Base-by-base conservation (phyloP, 2,797 vertebrate species). In the Dermochelys coriacea region DNA sequence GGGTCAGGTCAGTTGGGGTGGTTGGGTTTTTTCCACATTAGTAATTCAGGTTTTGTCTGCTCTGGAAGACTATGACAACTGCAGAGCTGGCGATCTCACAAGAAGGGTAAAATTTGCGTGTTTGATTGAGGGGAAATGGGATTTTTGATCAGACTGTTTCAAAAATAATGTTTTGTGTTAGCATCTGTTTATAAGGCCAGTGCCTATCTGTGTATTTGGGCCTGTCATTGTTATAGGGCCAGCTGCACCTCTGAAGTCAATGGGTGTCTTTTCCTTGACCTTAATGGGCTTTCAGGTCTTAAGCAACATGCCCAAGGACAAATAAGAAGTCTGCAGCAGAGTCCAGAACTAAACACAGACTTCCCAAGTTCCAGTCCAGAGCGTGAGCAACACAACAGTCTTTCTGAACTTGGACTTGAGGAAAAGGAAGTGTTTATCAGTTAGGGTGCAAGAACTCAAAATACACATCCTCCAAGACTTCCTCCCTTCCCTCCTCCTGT, bases 221-320 rank as follows among this genome's bases (percentile, higher is more conserved):
- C 91, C 87, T 91, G 82, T 93, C 91, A 95, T 88, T 85, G 37
- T 85, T 92, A 84, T 25, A 0, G 37, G 74, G 80, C 91, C 93
- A 96, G 94, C 88, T 19, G 34, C 61, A n/a, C 16, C 34, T n/a
- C 61, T n/a, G 34, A 64, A n/a, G 31, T 64, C 61, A n/a, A 34
- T n/a, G 61, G 16, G 15, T 19, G 16, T 64, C 61, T 19, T 64
- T 64, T 34, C 59, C 61, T 64, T 64, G 19, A 19, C 6, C 61
- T 64, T 9, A 64, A 64, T n/a, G 16, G 61, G 34, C 31, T n/a
- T 64, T 64, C 34, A 64, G 8, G 34, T 14, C 61, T 9, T 64
- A 64, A 64, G 61, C 61, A 64, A 64, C 61, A 64, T 64, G 59
- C 29, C 7, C 34, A 64, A n/a, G 34, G 34, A 64, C 61, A 64